A percentile compares a stretch with the other conserved stretches of the same genome.
These are phyloP conservation scores for Eublepharis macularius DNA, from an alignment of 2,113 vertebrate genomes.

Conservation along the genomic window DNA sequence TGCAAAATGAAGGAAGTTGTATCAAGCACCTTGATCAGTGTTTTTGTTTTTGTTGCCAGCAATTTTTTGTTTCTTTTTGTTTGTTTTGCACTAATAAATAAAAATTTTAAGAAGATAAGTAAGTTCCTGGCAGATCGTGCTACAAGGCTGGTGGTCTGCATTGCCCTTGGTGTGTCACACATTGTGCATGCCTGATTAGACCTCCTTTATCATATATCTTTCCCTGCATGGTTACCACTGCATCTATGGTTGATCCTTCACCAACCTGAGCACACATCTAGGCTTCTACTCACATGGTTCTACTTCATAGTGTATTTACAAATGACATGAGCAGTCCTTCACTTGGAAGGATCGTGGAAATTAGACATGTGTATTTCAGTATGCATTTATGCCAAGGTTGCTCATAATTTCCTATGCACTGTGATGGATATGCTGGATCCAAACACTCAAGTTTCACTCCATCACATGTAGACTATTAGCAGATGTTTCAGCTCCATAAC, in stretches of 20 bases:
- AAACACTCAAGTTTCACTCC: not conserved
- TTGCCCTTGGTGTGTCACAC: not conserved
- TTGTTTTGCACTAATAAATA: too few relatives aligned
- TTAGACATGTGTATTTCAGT: not conserved
- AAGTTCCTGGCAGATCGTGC: too few relatives aligned
- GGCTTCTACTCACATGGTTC: not conserved
- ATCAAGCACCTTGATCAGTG: too few relatives aligned
- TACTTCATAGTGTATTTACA: not conserved
- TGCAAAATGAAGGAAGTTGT: too few relatives aligned
- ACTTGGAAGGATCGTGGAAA: not conserved
- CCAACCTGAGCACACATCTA: not conserved
- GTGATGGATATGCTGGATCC: not conserved
- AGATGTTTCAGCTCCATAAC: not conserved
- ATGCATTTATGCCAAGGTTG: not conserved
- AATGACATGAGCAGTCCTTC: not conserved
- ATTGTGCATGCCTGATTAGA: not conserved
- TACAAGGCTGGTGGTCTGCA: too few relatives aligned
- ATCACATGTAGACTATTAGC: too few relatives aligned
- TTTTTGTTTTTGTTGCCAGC: too few relatives aligned
- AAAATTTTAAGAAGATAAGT: too few relatives aligned
- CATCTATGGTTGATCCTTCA: not conserved
- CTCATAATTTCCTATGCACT: not conserved
- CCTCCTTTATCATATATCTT: not conserved
- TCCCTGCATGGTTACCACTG: too few relatives aligned
- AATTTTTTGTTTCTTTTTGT: too few relatives aligned